phyloP scores from a whole-genome alignment of 1,140 invertebrate species.

The Dryas iulia region DNA sequence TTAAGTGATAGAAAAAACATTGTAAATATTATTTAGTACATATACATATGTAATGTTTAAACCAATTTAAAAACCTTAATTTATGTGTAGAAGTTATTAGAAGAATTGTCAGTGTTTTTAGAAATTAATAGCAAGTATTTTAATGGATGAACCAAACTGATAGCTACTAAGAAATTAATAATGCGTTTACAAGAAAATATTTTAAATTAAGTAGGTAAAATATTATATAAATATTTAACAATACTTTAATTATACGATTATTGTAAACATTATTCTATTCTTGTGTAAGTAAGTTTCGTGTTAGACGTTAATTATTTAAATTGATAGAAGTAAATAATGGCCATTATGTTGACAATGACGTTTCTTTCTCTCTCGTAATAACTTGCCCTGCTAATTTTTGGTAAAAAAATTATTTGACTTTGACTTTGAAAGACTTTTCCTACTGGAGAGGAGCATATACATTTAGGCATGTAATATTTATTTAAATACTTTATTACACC shows the following conservation, averaged over 20 bases:
- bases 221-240: not conserved
- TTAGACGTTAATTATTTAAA: not conserved
- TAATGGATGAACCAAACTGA: conserved; percentile 27
- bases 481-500: too few relatives aligned
- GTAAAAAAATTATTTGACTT: too few relatives aligned
- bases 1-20: conserved; percentile 40
- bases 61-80: conserved; percentile 7
- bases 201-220: not conserved
- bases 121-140: conserved; percentile 4
- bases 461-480: too few relatives aligned
- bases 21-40: conserved; percentile 18
- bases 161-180: conserved; percentile 5
- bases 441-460: too few relatives aligned
- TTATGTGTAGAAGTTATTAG: conserved; percentile 9
- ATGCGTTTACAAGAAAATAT: not conserved
- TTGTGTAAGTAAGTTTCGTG: not conserved
- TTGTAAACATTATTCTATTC: not conserved
- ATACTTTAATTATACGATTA: too few relatives aligned
- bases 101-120: conserved; percentile 5
- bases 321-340: not conserved
- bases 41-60: conserved; percentile 1
- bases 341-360: too few relatives aligned
- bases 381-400: too few relatives aligned
- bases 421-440: too few relatives aligned
- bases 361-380: too few relatives aligned